These are phyloP conservation scores for Phortica variegata DNA, from an alignment of 1,140 invertebrate species.

Conservation along the genomic window DNA sequence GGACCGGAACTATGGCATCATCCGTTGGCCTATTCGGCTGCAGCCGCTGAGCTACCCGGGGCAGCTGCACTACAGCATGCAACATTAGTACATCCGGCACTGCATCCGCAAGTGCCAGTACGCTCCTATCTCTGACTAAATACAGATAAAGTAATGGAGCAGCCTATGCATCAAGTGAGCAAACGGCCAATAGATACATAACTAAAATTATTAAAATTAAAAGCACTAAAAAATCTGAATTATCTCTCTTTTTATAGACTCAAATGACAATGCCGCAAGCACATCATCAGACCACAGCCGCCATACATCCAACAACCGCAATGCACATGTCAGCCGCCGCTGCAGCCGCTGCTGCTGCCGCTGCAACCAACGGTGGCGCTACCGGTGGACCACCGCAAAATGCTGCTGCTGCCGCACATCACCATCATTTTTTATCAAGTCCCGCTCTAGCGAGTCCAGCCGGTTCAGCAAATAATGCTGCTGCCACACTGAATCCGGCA, in stretches of 20 bases:
- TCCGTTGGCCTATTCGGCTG: constrained; percentile 78
- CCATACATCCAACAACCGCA: constrained; percentile 73
- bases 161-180: constrained; percentile 57
- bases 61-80: constrained; percentile 78
- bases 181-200: neutral
- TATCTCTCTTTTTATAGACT: constrained; percentile 58
- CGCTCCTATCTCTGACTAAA: constrained; percentile 96
- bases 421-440: constrained; percentile 74
- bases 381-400: constrained; percentile 61
- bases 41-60: constrained; percentile 78
- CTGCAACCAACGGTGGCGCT: constrained; percentile 30
- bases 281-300: constrained; percentile 53
- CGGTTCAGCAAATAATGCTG: constrained; percentile 70
- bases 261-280: constrained; percentile 68
- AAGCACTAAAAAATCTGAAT: neutral
- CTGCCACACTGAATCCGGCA: constrained; percentile 60
- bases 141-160: constrained; percentile 73
- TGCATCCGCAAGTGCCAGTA: constrained; percentile 95
- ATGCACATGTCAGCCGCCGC: constrained; percentile 65
- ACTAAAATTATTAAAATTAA: neutral
- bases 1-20: constrained; percentile 92
- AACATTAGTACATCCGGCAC: constrained; percentile 88
- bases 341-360: constrained; percentile 22
- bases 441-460: constrained; percentile 84
- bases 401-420: constrained; percentile 38